A percentile compares a stretch with the other conserved stretches of the same genome.
Conservation (phyloP, 2,888 invertebrate genomes). For the Acleris cristana region DNA sequence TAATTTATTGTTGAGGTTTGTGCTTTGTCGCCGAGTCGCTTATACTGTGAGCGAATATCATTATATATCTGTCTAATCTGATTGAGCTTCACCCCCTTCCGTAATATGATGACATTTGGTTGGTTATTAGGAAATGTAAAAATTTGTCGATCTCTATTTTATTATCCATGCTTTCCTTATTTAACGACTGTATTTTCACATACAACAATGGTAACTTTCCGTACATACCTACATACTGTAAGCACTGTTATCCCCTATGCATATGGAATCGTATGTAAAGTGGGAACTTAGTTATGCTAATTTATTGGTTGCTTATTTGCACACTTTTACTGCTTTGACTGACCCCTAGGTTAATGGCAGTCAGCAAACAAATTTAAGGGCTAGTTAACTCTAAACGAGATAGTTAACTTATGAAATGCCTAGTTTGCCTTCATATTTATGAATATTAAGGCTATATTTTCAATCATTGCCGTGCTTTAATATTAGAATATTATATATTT, state of each 20-base stretch:
- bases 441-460: constrained; percentile 3
- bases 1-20: too few species aligned
- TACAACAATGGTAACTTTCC: neutral
- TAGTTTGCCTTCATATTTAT: constrained; percentile 5
- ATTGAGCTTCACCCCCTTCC: too few species aligned
- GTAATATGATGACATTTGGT: too few species aligned
- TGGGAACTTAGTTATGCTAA: constrained; percentile 30
- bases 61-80: too few species aligned
- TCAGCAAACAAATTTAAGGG: constrained; percentile 27
- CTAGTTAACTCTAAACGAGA: constrained; percentile 21
- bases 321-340: constrained; percentile 57
- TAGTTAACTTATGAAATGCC: constrained; percentile 15
- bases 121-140: too few species aligned
- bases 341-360: constrained; percentile 33
- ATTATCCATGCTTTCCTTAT: neutral
- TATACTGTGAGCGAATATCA: too few species aligned
- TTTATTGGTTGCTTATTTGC: constrained; percentile 56
- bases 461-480: neutral
- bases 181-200: neutral
- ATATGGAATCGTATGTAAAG: constrained; percentile 27
- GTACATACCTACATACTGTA: neutral
- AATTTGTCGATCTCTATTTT: too few species aligned
- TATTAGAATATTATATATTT: neutral
- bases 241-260: constrained; percentile 5
- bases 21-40: too few species aligned